Conservation (phyloP, 2,113 vertebrate genomes). For the Melanocharis versteri region DNA sequence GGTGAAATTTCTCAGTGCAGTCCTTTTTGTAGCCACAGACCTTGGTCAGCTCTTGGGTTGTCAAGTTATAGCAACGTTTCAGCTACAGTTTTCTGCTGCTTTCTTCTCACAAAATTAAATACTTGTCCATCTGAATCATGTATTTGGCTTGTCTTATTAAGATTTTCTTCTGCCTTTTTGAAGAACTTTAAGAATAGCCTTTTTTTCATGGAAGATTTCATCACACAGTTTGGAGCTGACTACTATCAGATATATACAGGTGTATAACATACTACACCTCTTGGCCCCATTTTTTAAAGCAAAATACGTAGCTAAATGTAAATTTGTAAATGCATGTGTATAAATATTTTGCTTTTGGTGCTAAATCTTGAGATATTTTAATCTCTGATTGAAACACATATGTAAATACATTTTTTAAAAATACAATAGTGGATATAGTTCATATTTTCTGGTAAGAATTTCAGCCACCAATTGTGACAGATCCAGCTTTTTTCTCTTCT, state of each 20-base stretch:
- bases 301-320: not conserved
- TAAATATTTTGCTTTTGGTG: not conserved
- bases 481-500: not conserved
- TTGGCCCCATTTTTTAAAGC: not conserved
- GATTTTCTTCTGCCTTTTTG: not conserved
- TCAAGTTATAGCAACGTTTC: not conserved
- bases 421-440: not conserved
- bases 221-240: not conserved
- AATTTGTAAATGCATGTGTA: not conserved
- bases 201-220: not conserved
- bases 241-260: not conserved
- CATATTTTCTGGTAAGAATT: not conserved
- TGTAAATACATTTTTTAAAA: not conserved
- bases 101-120: not conserved
- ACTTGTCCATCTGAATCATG: fast-evolving
- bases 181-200: not conserved
- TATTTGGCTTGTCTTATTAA: not conserved
- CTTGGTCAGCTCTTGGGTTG: not conserved
- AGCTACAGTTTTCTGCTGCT: not conserved
- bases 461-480: not conserved
- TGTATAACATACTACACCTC: not conserved
- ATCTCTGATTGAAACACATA: not conserved
- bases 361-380: not conserved
- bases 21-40: not conserved
- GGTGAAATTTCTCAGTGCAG: not conserved